Conservation (phyloP, 2,113 vertebrate species). For the Mellivora capensis region DNA sequence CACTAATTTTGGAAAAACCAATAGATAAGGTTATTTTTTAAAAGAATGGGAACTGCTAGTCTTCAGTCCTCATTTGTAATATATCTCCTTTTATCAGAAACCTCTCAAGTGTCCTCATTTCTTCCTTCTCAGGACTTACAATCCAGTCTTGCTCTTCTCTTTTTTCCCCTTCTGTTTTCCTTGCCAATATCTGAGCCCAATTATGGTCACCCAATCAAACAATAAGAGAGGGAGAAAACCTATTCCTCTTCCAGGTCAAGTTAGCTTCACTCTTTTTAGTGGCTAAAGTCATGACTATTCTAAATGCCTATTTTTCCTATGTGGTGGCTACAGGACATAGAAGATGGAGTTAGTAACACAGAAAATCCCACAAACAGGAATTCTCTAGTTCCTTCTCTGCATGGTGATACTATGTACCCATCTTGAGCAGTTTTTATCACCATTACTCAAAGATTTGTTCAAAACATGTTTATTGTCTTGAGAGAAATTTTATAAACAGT, state of each 20-base stretch:
- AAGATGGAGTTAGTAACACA: background rate
- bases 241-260: background rate
- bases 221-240: background rate
- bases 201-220: background rate
- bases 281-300: background rate
- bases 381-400: background rate
- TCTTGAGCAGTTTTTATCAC: background rate
- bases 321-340: no score
- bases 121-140: background rate
- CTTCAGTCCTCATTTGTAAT: background rate
- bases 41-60: background rate
- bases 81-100: background rate
- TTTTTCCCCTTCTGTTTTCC: background rate
- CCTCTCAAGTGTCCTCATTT: background rate
- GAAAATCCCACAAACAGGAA: background rate
- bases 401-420: background rate
- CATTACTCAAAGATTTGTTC: background rate
- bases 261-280: background rate
- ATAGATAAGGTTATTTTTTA: background rate
- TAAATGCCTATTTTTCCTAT: background rate
- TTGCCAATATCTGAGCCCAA: background rate
- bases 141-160: background rate
- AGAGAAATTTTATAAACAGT: background rate
- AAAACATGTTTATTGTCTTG: background rate
- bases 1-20: background rate